Conservation (phyloP, 2,888 invertebrate species). For the Platerodrilus igneus region DNA sequence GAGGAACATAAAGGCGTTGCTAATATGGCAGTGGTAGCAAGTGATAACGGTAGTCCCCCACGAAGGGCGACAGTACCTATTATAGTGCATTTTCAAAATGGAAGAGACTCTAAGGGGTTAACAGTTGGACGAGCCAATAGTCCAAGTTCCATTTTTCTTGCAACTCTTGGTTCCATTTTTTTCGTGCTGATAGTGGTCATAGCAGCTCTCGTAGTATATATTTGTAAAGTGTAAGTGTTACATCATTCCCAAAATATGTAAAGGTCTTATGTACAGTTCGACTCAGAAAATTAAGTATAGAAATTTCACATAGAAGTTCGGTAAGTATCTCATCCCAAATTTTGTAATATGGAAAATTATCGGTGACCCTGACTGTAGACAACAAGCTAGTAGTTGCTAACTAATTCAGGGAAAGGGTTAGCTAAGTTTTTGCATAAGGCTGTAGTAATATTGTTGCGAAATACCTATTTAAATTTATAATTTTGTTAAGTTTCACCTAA, state of each 20-base stretch:
- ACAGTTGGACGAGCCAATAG: slow-evolving; percentile 31
- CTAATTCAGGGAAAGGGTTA: too few relatives aligned
- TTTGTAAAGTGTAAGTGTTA: slow-evolving; percentile 63
- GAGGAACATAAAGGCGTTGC: slow-evolving; percentile 19
- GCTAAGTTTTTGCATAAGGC: too few relatives aligned
- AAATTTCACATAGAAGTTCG: too few relatives aligned
- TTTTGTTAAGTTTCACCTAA: too few relatives aligned
- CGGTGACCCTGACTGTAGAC: too few relatives aligned
- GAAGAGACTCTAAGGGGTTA: slow-evolving; percentile 41
- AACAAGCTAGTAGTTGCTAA: too few relatives aligned
- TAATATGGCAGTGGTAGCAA: slow-evolving; percentile 61
- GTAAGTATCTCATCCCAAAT: too few relatives aligned
- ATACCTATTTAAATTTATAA: too few relatives aligned
- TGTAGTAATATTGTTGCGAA: too few relatives aligned
- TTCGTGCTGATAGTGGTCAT: slow-evolving; percentile 71
- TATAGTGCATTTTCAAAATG: slow-evolving; percentile 56
- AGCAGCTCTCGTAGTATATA: slow-evolving; percentile 69
- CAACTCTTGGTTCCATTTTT: slow-evolving; percentile 67
- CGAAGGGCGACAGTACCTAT: slow-evolving; percentile 68
- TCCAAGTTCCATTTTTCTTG: slow-evolving; percentile 47
- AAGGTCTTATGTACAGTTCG: too few relatives aligned
- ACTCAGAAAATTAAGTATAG: background rate
- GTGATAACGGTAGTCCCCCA: slow-evolving; percentile 81
- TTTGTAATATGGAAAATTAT: too few relatives aligned
- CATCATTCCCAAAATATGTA: too few relatives aligned